phyloP scores from a whole-genome alignment of 1,140 invertebrate genomes.

The Paraescarpia echinospica region DNA sequence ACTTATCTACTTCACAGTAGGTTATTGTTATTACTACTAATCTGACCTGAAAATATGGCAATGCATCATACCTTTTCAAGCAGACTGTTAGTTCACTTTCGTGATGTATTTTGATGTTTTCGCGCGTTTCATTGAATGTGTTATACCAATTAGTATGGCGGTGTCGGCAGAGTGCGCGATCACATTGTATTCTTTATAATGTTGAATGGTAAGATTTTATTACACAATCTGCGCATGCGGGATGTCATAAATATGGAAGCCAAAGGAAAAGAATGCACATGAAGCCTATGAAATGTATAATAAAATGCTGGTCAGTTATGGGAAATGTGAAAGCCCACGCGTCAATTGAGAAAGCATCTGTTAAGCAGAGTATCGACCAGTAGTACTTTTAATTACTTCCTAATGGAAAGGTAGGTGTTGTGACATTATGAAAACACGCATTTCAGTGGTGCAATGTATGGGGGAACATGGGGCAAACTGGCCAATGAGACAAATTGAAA shows the following conservation, averaged over 20 bases:
- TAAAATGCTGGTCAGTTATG: not conserved
- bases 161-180: not conserved
- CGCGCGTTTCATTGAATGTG: not conserved
- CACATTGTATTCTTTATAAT: not conserved
- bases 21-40: too few relatives aligned
- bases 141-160: not conserved
- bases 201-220: not conserved
- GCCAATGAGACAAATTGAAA: too few relatives aligned
- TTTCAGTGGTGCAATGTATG: not conserved
- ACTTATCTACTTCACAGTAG: too few relatives aligned
- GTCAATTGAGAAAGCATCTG: not conserved
- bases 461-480: too few relatives aligned
- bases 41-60: not conserved
- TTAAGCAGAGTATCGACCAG: not conserved
- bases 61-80: not conserved
- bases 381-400: not conserved
- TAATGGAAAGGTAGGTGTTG: not conserved
- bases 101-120: not conserved
- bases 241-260: not conserved
- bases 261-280: not conserved
- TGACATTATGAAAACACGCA: not conserved
- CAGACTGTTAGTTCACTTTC: not conserved
- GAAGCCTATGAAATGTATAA: not conserved
- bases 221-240: not conserved
- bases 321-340: not conserved